Base-by-base conservation (phyloP, 2,888 invertebrate species). In the Thereva nobilitata region DNA sequence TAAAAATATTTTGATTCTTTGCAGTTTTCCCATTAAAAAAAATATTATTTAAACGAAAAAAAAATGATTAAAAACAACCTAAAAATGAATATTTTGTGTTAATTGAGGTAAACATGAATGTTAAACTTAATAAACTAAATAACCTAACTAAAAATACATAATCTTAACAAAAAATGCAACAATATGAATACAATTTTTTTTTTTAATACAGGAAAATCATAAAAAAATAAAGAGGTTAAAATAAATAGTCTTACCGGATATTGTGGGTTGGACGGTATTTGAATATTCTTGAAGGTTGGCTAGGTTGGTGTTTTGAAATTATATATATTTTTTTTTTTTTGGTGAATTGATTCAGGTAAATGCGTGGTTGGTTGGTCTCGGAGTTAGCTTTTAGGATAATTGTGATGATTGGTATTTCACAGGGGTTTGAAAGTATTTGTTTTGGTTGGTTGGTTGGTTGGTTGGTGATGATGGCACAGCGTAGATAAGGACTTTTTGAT, bases 151-250 rank as follows among this genome's bases (percentile, higher is more conserved):
- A 23, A 23, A 23, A 23, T 23, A 23, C 52, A 53, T 52, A 53
- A 55, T 63, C 34, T 44, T 54, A 44, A 61, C 65, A 59, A 55
- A 65, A 50, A 37, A 65, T 61, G n/a, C 66, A 59, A 61, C 50
- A 23, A 41, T 41, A 44, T 56, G 35, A 56, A 56, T 56, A 44
- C 42, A 44, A 38, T 23, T 35, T 35, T 12, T 44, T 40, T 55
- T 55, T 44, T 35, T 35, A 35, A 56, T 44, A 56, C 44, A 56
- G 42, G 44, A 44, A 44, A 40, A 65, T 66, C 49, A 71, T 66
- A 55, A 61, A 66, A 63, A 64, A 34, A 66, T 61, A 55, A 68
- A 80, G 82, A 82, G 83, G 82, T 83, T 76, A 80, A 73, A 79
- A 80, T 80, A 72, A 73, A 74, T 73, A 73, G 72, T 72, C 75